phyloP scores from a whole-genome alignment of 2,113 vertebrate genomes.

The Bolborhynchus lineola region DNA sequence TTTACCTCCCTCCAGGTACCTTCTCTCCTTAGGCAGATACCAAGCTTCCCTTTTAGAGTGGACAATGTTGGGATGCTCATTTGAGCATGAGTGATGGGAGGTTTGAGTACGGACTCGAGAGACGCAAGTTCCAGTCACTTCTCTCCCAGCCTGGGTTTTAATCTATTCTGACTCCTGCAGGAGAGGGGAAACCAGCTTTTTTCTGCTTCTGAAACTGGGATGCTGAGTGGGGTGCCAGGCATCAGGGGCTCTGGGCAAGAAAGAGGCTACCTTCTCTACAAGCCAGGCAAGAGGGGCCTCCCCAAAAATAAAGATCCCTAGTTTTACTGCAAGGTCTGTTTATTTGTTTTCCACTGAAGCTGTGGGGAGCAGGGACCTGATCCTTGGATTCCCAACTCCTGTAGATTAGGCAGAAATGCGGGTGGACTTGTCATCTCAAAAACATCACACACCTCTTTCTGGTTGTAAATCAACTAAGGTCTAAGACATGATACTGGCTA shows the following conservation, averaged over 20 bases:
- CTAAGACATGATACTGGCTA: not conserved
- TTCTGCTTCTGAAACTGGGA: not conserved
- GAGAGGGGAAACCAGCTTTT: not conserved
- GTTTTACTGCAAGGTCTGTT: not conserved
- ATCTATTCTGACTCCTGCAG: not conserved
- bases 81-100: rapidly evolving
- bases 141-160: not conserved
- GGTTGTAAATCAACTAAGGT: not conserved
- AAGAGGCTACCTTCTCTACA: not conserved
- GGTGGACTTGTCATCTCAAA: not conserved
- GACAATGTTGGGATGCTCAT: not conserved
- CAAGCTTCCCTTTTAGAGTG: not conserved
- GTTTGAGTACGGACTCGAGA: not conserved
- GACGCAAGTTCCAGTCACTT: not conserved
- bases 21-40: not conserved
- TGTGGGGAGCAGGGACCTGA: not conserved
- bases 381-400: not conserved
- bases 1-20: not conserved
- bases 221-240: not conserved
- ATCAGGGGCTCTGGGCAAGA: not conserved
- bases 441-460: not conserved
- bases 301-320: not conserved
- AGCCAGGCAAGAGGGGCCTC: not conserved
- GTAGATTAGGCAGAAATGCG: not conserved
- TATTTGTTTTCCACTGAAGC: not conserved